A percentile compares a stretch with the other conserved stretches of the same genome.
Conservation (phyloP, 2,113 vertebrate genomes). For the Australoheros scitulus region DNA sequence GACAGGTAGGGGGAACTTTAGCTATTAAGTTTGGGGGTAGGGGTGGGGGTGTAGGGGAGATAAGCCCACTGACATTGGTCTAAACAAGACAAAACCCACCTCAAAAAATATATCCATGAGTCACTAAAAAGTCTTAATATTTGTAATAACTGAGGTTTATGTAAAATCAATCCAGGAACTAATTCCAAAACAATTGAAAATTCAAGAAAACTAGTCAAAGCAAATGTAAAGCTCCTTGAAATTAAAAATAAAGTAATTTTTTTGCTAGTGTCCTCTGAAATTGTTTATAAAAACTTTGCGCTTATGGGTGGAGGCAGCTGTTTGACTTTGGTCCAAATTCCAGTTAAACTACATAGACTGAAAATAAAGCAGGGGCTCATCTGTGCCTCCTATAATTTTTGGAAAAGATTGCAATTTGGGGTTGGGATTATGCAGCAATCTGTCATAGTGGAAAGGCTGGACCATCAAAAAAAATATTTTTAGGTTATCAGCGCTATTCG, state of each 20-base stretch:
- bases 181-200: neutral
- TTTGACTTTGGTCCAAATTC: neutral
- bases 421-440: neutral
- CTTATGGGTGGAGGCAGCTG: fast-evolving
- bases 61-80: neutral
- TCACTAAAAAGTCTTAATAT: neutral
- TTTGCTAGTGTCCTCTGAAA: neutral
- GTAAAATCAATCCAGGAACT: neutral
- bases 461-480: neutral
- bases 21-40: neutral
- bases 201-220: neutral
- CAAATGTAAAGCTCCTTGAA: neutral
- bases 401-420: neutral
- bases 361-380: neutral
- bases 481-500: neutral
- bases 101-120: neutral
- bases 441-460: neutral
- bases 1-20: neutral
- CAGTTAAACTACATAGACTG: neutral
- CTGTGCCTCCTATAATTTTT: neutral
- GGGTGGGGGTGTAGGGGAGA: too few species aligned
- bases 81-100: neutral
- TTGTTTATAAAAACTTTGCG: too few species aligned
- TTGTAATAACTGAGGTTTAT: neutral
- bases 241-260: neutral